Evolutionary conservation across 2,888 invertebrate genomes (phyloP).

Genomic region (Lacanobia wlatinum): DNA sequence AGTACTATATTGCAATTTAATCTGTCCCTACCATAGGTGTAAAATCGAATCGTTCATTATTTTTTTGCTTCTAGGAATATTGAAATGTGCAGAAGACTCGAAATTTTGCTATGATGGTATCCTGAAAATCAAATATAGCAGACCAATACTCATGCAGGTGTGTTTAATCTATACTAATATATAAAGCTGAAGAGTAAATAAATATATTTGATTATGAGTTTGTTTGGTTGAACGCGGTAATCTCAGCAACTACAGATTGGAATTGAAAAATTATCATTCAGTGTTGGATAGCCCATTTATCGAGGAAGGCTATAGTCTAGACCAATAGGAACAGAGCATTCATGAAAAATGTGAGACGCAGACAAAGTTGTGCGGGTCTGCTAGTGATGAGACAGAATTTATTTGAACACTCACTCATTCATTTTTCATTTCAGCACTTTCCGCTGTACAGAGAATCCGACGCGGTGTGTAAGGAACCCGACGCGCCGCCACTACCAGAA

Average conservation of each 20-base stretch:
- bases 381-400: too few relatives aligned
- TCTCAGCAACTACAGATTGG: too few relatives aligned
- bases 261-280: too few relatives aligned
- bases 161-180: background rate
- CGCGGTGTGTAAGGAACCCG: conserved; percentile 94
- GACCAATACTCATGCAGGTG: conserved; percentile 96
- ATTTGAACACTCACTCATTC: background rate
- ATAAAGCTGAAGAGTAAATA: too few relatives aligned
- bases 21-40: background rate
- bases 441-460: conserved; percentile 97
- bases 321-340: too few relatives aligned
- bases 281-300: too few relatives aligned
- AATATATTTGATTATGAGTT: too few relatives aligned
- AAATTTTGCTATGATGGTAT: conserved; percentile 76
- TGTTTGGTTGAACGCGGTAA: too few relatives aligned
- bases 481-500: conserved; percentile 93
- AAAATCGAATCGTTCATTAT: background rate
- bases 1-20: too few relatives aligned
- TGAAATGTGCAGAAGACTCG: conserved; percentile 76
- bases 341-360: too few relatives aligned
- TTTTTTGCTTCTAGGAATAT: conserved; percentile 72
- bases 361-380: too few relatives aligned
- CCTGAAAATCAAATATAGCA: conserved; percentile 91
- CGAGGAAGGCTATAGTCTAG: too few relatives aligned
- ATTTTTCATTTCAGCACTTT: conserved; percentile 94